These are phyloP conservation scores for Triplophysa bombifrons DNA, from an alignment of 2,797 vertebrate species.

Conservation along the genomic window DNA sequence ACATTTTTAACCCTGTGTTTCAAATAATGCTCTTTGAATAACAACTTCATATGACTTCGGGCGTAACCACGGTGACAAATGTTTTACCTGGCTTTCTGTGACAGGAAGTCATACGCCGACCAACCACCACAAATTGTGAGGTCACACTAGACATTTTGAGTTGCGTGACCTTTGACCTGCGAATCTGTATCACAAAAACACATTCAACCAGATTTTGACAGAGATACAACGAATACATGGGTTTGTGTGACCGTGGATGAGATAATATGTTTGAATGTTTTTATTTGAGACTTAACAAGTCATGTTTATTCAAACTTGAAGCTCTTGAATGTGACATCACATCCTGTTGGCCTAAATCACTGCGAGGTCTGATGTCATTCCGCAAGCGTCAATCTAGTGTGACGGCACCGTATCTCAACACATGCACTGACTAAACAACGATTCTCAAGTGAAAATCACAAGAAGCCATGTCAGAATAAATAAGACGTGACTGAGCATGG, in stretches of 20 bases:
- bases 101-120: background rate
- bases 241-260: background rate
- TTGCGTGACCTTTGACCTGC: background rate
- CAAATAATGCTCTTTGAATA: background rate
- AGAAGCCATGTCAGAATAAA: background rate
- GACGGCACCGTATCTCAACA: background rate
- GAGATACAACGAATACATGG: background rate
- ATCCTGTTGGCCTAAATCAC: background rate
- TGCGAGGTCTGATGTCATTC: too few relatives aligned
- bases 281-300: background rate
- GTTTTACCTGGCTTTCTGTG: conserved; percentile 10
- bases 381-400: background rate
- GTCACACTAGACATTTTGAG: background rate
- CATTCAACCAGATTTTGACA: conserved; percentile 4
- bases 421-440: background rate
- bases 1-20: conserved; percentile 33
- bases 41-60: background rate
- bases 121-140: background rate
- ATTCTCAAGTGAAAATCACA: background rate
- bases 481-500: background rate
- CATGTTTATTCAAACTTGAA: background rate
- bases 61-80: background rate
- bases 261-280: background rate
- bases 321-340: background rate
- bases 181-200: background rate